Conservation (phyloP, 2,888 invertebrate genomes). For the Acleris laterana region DNA sequence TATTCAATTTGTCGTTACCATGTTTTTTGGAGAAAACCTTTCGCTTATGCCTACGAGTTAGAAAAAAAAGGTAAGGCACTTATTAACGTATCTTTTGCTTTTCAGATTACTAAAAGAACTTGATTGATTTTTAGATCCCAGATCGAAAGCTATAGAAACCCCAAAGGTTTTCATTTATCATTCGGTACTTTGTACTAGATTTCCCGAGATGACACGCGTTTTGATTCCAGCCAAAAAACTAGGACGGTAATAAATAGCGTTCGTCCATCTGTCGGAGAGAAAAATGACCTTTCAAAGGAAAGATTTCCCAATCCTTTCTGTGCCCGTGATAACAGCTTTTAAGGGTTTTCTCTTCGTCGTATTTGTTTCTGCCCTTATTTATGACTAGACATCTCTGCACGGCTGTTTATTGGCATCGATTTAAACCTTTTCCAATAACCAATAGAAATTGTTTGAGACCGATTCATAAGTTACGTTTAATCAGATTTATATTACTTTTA, state of each 20-base stretch:
- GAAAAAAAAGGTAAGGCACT: too few relatives aligned
- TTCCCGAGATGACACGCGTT: constrained; percentile 20
- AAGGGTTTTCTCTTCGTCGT: constrained; percentile 9
- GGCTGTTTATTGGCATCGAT: not conserved
- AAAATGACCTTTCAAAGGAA: constrained; percentile 32
- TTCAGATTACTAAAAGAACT: not conserved
- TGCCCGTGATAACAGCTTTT: constrained; percentile 28
- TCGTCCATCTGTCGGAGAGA: constrained; percentile 25
- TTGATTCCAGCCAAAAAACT: constrained; percentile 19
- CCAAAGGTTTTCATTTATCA: constrained; percentile 15
- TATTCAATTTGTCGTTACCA: too few relatives aligned
- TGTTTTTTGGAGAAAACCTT: too few relatives aligned
- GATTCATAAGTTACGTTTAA: too few relatives aligned
- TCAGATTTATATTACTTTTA: too few relatives aligned
- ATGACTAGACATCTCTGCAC: constrained; percentile 4
- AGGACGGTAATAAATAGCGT: constrained; percentile 24
- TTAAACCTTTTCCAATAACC: not conserved
- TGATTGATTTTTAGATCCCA: too few relatives aligned
- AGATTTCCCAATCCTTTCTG: constrained; percentile 26
- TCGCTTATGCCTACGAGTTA: too few relatives aligned
- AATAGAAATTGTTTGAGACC: too few relatives aligned
- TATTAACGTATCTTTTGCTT: not conserved
- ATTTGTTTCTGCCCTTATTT: constrained; percentile 16
- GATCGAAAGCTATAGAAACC: not conserved
- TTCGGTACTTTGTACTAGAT: not conserved